These are phyloP conservation scores for Meiosimyza platycephala DNA, from an alignment of 2,888 invertebrate species.

Conservation along the genomic window DNA sequence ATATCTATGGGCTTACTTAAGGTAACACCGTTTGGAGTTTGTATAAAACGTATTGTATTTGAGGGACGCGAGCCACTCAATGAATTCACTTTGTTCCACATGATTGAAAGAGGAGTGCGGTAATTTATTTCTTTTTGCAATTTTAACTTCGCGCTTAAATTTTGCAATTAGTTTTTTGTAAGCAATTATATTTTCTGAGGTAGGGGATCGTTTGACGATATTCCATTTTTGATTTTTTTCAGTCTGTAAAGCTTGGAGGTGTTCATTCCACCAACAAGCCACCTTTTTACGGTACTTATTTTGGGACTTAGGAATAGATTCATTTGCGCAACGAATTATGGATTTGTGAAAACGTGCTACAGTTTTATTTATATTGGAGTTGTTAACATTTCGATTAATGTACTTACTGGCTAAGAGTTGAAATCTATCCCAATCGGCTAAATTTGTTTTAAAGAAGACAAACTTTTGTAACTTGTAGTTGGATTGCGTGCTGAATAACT, in stretches of 20 bases:
- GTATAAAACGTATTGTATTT: conserved; percentile 19
- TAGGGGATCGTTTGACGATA: conserved; percentile 8
- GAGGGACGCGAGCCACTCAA: conserved; percentile 19
- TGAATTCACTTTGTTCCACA: conserved; percentile 29
- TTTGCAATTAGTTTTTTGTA: conserved; percentile 31
- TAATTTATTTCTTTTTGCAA: conserved; percentile 6
- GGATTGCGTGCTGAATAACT: too few species aligned
- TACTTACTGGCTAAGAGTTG: too few species aligned
- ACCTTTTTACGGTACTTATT: too few species aligned
- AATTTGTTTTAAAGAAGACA: too few species aligned
- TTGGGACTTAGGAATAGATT: too few species aligned
- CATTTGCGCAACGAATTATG: too few species aligned
- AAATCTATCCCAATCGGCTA: too few species aligned
- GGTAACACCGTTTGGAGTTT: not conserved
- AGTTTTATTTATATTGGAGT: not conserved
- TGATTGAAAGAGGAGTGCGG: conserved; percentile 4
- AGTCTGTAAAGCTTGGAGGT: too few species aligned
- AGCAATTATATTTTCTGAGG: conserved; percentile 22
- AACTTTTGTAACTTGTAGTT: too few species aligned
- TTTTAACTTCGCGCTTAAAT: conserved; percentile 32
- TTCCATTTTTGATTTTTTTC: too few species aligned
- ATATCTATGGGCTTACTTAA: not conserved
- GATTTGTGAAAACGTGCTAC: not conserved
- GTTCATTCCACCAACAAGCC: too few species aligned
- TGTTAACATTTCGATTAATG: too few species aligned